Base-by-base conservation (phyloP, 2,888 invertebrate genomes). In the Muschampia plurimacula region DNA sequence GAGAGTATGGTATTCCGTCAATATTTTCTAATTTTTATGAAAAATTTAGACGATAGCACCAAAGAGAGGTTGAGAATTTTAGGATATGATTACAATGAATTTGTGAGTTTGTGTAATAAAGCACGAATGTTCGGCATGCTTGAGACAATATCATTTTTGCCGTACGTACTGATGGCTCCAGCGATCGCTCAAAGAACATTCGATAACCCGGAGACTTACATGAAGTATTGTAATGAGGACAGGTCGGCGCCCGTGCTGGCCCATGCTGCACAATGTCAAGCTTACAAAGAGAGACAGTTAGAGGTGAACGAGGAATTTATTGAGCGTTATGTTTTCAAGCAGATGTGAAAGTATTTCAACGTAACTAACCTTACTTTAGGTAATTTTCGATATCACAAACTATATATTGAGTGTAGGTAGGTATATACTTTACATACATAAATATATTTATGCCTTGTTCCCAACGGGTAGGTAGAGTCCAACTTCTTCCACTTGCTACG, bases 291-390 rank as follows among this genome's bases (percentile, higher is more conserved):
- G n/a, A 80, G 86, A 49, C 81, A 82, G 73, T 22, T 90, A 39
- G 85, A 88, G 64, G 77, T 86, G 2, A 79, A 78, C 10, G 89
- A 90, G 69, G 90, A 91, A 77, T 89, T 88, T n/a, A 76, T 88
- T 0, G 86, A 89, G 69, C 80, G 83, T 74, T 90, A 85, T 60
- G 72, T 86, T 52, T 59, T 74, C 36, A 71, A 70, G 6, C 63
- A 60, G 36, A 39, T 39, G 15, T 63, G 3, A n/a, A n/a, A 13
- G 36, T 32, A 13, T 32, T 59, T 49, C 10, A 49, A 49, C 49
- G 13, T 49, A 49, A 13, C 3, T 49, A 22, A 22, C 22, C 22
- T 22, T 22, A 22, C 22, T 22, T 22, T 22, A 22, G 22, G 22
- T 22, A 22, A 22, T 22, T 22, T 22, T 22, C 22, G 22, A 22